phyloP scores from a whole-genome alignment of 2,113 vertebrate genomes.

The Thunnus thynnus region DNA sequence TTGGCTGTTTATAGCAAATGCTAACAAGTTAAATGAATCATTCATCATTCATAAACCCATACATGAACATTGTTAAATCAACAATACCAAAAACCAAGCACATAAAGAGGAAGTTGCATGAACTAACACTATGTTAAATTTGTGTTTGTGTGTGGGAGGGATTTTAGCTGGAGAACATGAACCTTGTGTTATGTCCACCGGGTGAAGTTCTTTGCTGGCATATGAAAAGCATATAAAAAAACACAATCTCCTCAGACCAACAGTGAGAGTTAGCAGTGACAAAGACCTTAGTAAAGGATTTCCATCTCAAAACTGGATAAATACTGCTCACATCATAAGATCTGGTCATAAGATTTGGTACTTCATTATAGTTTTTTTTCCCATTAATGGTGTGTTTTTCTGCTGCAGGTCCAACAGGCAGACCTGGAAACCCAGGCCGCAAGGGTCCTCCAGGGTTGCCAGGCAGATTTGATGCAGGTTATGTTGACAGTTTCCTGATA shows the following conservation, averaged over 20 bases:
- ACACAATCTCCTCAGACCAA: neutral
- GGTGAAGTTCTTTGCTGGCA: neutral
- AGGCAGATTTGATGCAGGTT: neutral
- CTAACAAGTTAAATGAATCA: no score
- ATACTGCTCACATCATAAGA: neutral
- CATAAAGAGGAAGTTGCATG: no score
- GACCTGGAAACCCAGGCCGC: slow-evolving; percentile 82
- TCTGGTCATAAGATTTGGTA: neutral
- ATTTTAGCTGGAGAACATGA: neutral
- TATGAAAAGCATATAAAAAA: neutral
- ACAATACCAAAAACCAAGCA: no score
- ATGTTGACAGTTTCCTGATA: slow-evolving; percentile 86
- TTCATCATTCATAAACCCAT: no score
- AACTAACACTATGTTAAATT: neutral
- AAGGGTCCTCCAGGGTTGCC: slow-evolving; percentile 75
- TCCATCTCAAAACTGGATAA: no score
- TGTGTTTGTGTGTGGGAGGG: neutral
- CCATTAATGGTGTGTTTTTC: neutral
- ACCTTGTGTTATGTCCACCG: no score
- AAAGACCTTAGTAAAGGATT: no score
- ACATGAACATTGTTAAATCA: no score
- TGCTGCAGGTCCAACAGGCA: slow-evolving; percentile 82
- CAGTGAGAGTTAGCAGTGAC: neutral
- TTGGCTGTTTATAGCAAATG: no score
- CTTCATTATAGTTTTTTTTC: neutral